phyloP scores from a whole-genome alignment of 2,113 vertebrate species.

The Melozone crissalis region DNA sequence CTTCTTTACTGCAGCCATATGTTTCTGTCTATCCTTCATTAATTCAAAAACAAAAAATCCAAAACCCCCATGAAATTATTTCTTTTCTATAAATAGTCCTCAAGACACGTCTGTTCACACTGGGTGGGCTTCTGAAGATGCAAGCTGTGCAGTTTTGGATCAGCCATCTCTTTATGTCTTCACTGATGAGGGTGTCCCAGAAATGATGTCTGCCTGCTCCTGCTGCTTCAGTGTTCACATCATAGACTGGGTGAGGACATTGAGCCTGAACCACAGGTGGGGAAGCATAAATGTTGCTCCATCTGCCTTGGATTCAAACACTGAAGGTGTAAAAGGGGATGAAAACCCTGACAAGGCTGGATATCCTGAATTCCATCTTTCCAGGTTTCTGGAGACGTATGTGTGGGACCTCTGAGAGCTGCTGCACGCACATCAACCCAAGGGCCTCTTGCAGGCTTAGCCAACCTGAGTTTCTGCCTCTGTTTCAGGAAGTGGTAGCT shows the following conservation, averaged over 20 bases:
- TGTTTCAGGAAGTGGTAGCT: conserved; percentile 57
- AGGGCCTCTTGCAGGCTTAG: conserved; percentile 16
- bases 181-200: neutral
- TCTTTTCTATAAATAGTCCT: neutral
- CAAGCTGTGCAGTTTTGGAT: neutral
- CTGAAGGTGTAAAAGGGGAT: neutral
- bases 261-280: neutral
- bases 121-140: neutral
- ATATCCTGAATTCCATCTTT: conserved; percentile 5
- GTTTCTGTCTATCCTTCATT: neutral
- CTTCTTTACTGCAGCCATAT: neutral
- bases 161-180: neutral
- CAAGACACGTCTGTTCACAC: neutral
- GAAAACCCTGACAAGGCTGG: neutral
- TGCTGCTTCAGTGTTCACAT: neutral
- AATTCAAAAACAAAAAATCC: neutral
- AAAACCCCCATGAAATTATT: neutral
- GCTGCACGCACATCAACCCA: conserved; percentile 17
- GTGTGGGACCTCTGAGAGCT: neutral
- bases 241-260: neutral
- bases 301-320: conserved; percentile 19
- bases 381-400: neutral
- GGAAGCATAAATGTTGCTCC: neutral
- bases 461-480: neutral
- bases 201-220: neutral